Evolutionary conservation across 2,797 vertebrate genomes (phyloP).

Genomic region (Buceros bicornis): DNA sequence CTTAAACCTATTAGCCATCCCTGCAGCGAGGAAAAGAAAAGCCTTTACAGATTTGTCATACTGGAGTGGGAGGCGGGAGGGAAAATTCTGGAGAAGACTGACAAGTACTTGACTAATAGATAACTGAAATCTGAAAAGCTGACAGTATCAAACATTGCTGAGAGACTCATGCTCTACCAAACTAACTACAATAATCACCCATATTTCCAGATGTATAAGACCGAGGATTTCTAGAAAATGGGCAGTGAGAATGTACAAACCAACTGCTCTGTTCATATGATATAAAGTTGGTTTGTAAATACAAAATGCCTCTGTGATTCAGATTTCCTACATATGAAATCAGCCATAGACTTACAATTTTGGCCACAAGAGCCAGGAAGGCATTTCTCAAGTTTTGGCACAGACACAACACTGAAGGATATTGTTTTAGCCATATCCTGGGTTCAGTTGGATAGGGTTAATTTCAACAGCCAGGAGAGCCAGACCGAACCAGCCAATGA

Average conservation of each 20-base stretch:
- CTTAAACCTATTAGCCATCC: background rate
- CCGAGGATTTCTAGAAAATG: background rate
- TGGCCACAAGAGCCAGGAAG: background rate
- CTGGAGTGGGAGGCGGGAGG: fast-evolving
- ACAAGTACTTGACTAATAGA: background rate
- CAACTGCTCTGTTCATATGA: background rate
- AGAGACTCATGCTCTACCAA: background rate
- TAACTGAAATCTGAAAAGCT: background rate
- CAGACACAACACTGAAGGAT: background rate
- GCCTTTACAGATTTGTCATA: background rate
- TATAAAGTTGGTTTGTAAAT: background rate
- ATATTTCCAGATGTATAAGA: background rate
- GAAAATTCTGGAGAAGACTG: background rate
- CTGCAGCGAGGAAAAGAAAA: background rate
- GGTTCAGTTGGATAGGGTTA: too few relatives aligned
- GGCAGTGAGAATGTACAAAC: background rate
- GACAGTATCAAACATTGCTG: background rate
- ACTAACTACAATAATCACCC: background rate
- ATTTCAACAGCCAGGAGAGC: too few relatives aligned
- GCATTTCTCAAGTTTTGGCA: background rate
- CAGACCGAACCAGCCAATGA: too few relatives aligned
- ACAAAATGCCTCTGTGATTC: background rate
- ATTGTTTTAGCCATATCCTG: background rate
- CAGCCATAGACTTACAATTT: background rate
- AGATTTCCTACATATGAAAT: background rate